These are phyloP conservation scores for Catocala nupta DNA, from an alignment of 2,888 invertebrate genomes.

Conservation along the genomic window DNA sequence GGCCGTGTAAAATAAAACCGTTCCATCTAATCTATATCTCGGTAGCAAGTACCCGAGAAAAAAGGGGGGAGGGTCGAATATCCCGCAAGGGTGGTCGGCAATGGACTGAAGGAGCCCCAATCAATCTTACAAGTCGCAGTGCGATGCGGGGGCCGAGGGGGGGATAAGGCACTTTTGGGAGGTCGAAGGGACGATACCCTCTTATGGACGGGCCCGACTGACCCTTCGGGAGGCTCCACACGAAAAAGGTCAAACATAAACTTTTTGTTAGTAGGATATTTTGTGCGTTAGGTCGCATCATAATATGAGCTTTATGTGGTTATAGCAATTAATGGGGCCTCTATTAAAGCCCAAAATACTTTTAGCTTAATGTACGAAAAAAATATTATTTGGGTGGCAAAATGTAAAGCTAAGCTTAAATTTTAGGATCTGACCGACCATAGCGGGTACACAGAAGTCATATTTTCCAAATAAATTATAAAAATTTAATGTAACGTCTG, in stretches of 20 bases:
- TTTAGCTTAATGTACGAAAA: not conserved
- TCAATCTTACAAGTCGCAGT: constrained; percentile 87
- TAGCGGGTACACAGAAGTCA: not conserved
- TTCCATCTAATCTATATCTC: constrained; percentile 73
- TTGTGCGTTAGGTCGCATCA: constrained; percentile 48
- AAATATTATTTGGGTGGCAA: not conserved
- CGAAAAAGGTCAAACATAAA: constrained; percentile 79
- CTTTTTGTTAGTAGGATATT: constrained; percentile 73
- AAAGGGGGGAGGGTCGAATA: constrained; percentile 83
- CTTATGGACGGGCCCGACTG: constrained; percentile 80
- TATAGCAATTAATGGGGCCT: constrained; percentile 43
- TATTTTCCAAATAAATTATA: not conserved
- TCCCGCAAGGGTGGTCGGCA: constrained; percentile 82
- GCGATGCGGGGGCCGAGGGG: constrained; percentile 60
- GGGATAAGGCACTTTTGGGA: constrained; percentile 69
- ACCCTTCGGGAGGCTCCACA: constrained; percentile 76
- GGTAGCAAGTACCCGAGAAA: constrained; percentile 76
- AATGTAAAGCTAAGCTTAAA: not conserved
- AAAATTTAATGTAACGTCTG: not conserved
- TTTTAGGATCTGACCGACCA: not conserved
- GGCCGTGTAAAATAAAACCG: constrained; percentile 48
- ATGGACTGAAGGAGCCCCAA: constrained; percentile 88
- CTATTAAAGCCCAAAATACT: constrained; percentile 11
- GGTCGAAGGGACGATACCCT: constrained; percentile 85
- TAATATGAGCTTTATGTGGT: constrained; percentile 47